A percentile compares a stretch with the other conserved stretches of the same genome.
Conservation (phyloP, 2,797 vertebrate genomes). For the Falco concolor region DNA sequence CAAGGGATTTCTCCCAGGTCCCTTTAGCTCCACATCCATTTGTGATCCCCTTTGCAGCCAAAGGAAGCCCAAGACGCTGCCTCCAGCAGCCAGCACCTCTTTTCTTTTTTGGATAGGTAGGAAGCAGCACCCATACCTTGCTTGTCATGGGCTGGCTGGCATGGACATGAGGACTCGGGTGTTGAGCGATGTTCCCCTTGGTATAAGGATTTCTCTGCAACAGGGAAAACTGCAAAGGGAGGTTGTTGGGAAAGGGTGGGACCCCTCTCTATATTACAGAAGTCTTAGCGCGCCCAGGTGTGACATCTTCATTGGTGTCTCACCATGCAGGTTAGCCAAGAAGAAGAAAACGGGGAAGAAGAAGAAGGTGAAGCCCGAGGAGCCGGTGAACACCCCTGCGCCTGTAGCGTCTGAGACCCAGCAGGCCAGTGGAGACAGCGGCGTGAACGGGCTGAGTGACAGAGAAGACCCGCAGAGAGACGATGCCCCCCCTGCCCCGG, state of each 20-base stretch:
- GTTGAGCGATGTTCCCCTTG: accelerated
- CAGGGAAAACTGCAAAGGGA: not conserved
- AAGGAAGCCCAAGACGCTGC: not conserved
- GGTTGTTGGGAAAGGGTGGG: not conserved
- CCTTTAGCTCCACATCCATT: not conserved
- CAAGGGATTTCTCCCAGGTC: not conserved
- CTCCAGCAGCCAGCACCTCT: not conserved
- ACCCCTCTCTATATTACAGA: accelerated
- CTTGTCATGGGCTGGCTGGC: not conserved
- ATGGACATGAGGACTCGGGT: accelerated
- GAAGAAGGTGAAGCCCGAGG: slow-evolving; percentile 80
- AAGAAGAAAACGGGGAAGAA: slow-evolving; percentile 87
- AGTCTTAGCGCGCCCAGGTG: not conserved
- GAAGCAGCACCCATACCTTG: not conserved
- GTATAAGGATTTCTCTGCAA: not conserved
- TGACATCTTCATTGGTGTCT: not conserved
- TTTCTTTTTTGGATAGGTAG: not conserved
- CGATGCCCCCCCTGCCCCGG: accelerated
- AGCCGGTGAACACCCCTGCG: not conserved
- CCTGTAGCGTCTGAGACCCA: not conserved
- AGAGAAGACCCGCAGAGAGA: not conserved
- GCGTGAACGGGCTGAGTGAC: not conserved
- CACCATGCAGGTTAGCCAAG: slow-evolving; percentile 82
- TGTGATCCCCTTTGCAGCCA: not conserved
- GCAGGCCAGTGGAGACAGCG: not conserved